A percentile compares a stretch with the other conserved stretches of the same genome.
These are phyloP conservation scores for Scalopus aquaticus DNA, from an alignment of 2,113 vertebrate species.

Conservation along the genomic window DNA sequence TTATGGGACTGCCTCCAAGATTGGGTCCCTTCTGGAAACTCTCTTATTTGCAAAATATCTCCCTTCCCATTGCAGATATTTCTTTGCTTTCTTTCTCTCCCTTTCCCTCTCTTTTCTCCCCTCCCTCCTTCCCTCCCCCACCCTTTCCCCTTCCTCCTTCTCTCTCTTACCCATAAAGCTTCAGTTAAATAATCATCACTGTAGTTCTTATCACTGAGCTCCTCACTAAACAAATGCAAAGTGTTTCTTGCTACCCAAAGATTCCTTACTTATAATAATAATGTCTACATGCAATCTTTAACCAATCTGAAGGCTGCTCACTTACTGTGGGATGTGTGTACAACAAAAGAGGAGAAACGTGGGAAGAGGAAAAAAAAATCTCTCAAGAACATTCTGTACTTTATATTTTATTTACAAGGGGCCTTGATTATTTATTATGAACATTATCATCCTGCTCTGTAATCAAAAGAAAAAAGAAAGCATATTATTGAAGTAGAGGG, in stretches of 20 bases:
- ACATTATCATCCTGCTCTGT: constrained; percentile 36
- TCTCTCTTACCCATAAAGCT: background rate
- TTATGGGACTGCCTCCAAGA: background rate
- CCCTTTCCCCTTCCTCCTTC: background rate
- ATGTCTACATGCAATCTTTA: background rate
- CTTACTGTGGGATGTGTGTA: constrained; percentile 14
- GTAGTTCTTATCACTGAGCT: background rate
- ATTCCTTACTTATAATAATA: background rate
- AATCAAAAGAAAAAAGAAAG: constrained; percentile 42
- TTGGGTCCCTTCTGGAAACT: background rate
- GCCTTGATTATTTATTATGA: constrained; percentile 55
- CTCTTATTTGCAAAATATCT: background rate
- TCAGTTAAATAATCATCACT: background rate
- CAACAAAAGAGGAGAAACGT: constrained; percentile 48
- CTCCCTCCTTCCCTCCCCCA: background rate
- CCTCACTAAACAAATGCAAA: background rate
- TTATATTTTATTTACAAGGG: constrained; percentile 37
- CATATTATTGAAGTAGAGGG: background rate
- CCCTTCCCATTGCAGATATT: background rate
- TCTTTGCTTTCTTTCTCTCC: background rate
- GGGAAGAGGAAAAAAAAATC: constrained; percentile 58
- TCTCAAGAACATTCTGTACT: constrained; percentile 68
- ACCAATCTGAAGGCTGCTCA: constrained; percentile 16
- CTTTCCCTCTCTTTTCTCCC: background rate
- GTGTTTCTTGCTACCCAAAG: constrained; percentile 20